Evolutionary conservation across 2,797 vertebrate genomes (phyloP).

Genomic region (Periophthalmus magnuspinnatus): DNA sequence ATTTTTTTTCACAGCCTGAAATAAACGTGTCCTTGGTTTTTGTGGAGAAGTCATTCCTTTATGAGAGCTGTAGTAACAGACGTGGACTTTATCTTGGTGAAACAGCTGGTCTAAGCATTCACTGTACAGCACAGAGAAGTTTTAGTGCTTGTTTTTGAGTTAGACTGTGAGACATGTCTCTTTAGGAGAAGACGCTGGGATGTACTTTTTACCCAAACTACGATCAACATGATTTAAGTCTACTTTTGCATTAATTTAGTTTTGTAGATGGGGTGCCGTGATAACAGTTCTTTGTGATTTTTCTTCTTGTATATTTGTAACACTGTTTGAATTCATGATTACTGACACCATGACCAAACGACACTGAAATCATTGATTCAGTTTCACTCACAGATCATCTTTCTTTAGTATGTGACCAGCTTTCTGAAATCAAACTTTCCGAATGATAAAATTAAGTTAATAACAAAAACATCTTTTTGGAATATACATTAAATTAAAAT

Average conservation of each 20-base stretch:
- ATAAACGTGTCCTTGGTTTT: conserved; percentile 11
- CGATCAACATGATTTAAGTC: neutral
- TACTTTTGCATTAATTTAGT: neutral
- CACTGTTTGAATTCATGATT: neutral
- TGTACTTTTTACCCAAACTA: conserved; percentile 2
- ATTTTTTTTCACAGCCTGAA: conserved; percentile 1
- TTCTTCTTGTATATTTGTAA: too few relatives aligned
- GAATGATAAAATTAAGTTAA: too few relatives aligned
- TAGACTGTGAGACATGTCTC: conserved; percentile 34
- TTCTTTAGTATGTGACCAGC: too few relatives aligned
- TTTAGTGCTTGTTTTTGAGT: conserved; percentile 12
- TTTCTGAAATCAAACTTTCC: too few relatives aligned
- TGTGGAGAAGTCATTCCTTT: conserved; percentile 16
- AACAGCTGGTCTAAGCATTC: conserved; percentile 47
- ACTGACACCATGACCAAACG: too few relatives aligned
- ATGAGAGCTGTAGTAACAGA: conserved; percentile 24
- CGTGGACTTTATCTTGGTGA: conserved; percentile 17
- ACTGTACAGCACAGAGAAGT: neutral
- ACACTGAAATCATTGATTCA: too few relatives aligned
- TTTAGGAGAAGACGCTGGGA: conserved; percentile 37
- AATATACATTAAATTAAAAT: too few relatives aligned
- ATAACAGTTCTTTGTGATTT: too few relatives aligned
- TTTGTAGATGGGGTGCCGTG: too few relatives aligned
- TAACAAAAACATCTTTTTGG: too few relatives aligned
- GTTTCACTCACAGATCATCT: too few relatives aligned